Evolutionary conservation across 2,797 vertebrate genomes (phyloP), one percentile per base, ranked within the genome.

Genomic region (Cheracebus regulus): DNA sequence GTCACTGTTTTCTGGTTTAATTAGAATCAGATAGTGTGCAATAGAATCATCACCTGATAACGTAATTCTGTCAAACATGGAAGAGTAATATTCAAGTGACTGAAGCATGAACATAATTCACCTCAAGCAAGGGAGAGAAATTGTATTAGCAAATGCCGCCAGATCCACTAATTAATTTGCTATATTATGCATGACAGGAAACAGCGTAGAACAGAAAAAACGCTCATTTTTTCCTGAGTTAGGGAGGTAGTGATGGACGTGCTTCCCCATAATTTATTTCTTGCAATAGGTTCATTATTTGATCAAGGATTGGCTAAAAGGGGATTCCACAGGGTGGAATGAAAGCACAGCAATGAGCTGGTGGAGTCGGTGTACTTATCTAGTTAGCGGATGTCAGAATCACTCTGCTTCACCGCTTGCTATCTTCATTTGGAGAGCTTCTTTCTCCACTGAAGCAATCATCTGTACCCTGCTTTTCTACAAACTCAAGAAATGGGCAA

Each of bases 111-210:
- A 98, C 98, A 97, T 73, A 96, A 97, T 97, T 98, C 96, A 98
- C 98, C 98, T 98, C 98, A 96, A 98, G 98, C 97, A 97, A 98
- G 98, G 98, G 97, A 98, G 95, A 98, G 97, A 98, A 98, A 98
- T 98, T 98, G 96, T 98, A 98, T 98, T 98, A 98, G 97, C 97
- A 98, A 98, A 97, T 97, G 97, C 97, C 86, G 88, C 97, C 75
- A 97, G 96, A 97, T 90, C 98, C 95, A 97, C 97, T 98, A 98
- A 99, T 99, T 98, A 98, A 97, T 98, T 98, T 98, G 96, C 95
- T 98, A 97, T 98, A 98, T 98, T 98, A 98, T 86, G 97, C 97
- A 97, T 96, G 97, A 98, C 97, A 98, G 94, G 98, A 97, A 97
- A 98, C 86, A 44, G 46, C 61, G 86, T 58, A 98, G 96, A 97